These are phyloP conservation scores for Oreochromis niloticus DNA, from an alignment of 2,113 vertebrate species.

Conservation along the genomic window DNA sequence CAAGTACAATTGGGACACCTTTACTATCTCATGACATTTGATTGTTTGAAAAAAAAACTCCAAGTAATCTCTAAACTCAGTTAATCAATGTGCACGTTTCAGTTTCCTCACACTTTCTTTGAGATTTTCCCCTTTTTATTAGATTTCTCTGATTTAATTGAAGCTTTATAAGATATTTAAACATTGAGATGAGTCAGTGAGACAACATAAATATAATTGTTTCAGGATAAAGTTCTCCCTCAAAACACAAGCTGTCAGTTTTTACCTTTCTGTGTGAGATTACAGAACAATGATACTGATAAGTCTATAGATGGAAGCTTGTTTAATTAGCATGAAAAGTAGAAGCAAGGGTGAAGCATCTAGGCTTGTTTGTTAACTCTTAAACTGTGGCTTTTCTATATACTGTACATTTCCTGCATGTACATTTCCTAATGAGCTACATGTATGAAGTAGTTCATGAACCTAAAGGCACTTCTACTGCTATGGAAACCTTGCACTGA, in stretches of 20 bases:
- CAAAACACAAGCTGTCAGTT: background rate
- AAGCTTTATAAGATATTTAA: background rate
- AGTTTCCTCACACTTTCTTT: background rate
- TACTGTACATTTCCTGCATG: background rate
- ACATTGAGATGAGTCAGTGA: background rate
- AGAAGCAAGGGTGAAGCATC: background rate
- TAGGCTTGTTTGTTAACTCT: background rate
- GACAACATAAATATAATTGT: background rate
- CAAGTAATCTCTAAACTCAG: background rate
- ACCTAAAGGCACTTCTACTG: background rate
- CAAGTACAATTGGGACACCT: background rate
- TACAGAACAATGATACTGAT: background rate
- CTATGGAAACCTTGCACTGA: background rate
- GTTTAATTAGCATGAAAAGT: background rate
- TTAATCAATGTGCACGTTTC: background rate
- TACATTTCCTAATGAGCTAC: background rate
- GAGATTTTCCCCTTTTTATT: background rate
- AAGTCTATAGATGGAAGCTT: background rate
- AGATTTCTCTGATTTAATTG: background rate
- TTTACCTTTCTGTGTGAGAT: background rate
- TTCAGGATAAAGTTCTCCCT: background rate
- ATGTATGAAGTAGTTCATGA: background rate
- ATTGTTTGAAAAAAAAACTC: background rate
- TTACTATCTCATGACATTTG: background rate
- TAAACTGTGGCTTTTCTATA: background rate